Conservation (phyloP, 2,113 vertebrate species). For the Corydoras maculifer region DNA sequence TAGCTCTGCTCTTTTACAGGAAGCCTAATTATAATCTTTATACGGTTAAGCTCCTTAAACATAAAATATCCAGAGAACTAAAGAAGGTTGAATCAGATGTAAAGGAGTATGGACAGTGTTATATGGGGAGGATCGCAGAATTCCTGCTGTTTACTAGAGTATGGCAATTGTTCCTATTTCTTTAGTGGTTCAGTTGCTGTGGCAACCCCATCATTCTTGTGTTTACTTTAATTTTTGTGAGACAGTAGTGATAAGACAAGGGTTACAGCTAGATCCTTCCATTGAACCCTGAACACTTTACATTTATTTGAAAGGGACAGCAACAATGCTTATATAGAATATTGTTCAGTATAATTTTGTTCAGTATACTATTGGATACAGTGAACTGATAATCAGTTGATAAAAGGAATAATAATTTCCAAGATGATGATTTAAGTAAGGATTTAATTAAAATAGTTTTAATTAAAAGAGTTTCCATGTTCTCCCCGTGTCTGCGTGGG, state of each 20-base stretch:
- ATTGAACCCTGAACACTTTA: slow-evolving; percentile 43
- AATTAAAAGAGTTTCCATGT: no score
- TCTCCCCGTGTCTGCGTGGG: no score
- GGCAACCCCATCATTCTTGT: slow-evolving; percentile 66
- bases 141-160: slow-evolving; percentile 64
- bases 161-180: slow-evolving; percentile 56
- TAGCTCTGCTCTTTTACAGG: slow-evolving; percentile 33
- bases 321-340: not conserved
- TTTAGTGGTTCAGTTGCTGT: slow-evolving; percentile 68
- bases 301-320: not conserved
- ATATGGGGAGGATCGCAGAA: slow-evolving; percentile 36
- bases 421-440: not conserved
- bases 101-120: not conserved
- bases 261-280: slow-evolving; percentile 53
- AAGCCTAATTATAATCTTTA: slow-evolving; percentile 51
- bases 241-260: slow-evolving; percentile 64
- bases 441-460: not conserved
- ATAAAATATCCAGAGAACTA: slow-evolving; percentile 30
- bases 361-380: no score
- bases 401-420: no score
- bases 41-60: slow-evolving; percentile 41
- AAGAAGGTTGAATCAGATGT: slow-evolving; percentile 37
- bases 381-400: no score
- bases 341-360: not conserved
- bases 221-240: slow-evolving; percentile 66